Conservation (phyloP, 1,140 invertebrate species). For the Centruroides sculpturatus region DNA sequence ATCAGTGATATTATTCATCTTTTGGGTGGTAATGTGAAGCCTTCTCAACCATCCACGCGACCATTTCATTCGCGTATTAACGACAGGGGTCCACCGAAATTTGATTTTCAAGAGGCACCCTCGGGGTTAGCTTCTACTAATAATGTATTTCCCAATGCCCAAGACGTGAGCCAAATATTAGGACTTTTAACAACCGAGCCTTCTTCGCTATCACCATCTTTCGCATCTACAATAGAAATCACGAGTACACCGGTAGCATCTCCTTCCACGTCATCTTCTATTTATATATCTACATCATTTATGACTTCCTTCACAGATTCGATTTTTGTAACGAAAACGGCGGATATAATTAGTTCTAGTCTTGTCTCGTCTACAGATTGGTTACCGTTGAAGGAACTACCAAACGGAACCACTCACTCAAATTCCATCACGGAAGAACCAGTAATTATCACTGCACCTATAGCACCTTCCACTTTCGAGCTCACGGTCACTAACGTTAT, state of each 20-base stretch:
- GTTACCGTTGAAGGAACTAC: no score
- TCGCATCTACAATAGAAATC: no score
- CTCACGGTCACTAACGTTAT: conserved; percentile 15
- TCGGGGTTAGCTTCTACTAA: background rate
- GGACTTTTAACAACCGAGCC: background rate
- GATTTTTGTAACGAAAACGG: no score
- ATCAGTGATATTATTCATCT: conserved; percentile 78
- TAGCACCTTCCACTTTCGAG: conserved; percentile 14
- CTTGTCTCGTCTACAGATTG: no score
- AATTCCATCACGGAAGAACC: conserved; percentile 3
- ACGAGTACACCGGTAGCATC: no score
- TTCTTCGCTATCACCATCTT: no score
- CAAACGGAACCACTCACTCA: no score
- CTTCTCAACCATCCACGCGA: conserved; percentile 27
- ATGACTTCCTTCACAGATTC: no score
- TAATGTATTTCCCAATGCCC: conserved; percentile 1
- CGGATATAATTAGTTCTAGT: no score
- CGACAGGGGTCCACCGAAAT: conserved; percentile 53
- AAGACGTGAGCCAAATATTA: conserved; percentile 4
- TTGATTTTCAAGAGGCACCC: conserved; percentile 1
- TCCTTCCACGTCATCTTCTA: no score
- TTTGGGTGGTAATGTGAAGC: conserved; percentile 68
- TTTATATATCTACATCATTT: no score
- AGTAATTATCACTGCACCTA: conserved; percentile 10
- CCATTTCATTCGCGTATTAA: conserved; percentile 50